phyloP scores from a whole-genome alignment of 2,797 vertebrate genomes.

The Sebastes cheni region DNA sequence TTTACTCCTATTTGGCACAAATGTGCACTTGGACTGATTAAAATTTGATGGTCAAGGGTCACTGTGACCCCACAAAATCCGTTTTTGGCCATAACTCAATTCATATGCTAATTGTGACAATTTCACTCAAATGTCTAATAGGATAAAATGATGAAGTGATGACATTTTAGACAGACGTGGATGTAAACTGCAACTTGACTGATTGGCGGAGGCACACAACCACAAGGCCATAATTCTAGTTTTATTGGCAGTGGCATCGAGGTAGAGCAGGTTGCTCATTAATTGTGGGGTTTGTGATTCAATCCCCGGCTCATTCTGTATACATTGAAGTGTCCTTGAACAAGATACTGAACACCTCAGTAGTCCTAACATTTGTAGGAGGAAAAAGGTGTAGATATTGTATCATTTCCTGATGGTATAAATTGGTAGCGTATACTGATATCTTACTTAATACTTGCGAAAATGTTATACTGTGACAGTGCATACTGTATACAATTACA shows the following conservation, averaged over 20 bases:
- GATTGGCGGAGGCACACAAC: background rate
- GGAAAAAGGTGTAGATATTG: background rate
- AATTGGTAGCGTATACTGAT: background rate
- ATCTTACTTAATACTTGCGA: background rate
- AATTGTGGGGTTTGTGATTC: background rate
- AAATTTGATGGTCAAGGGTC: background rate
- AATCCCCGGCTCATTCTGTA: background rate
- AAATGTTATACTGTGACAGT: no score
- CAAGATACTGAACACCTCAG: background rate
- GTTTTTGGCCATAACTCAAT: background rate
- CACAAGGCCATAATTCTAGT: background rate
- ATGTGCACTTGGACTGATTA: background rate
- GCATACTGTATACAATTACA: background rate
- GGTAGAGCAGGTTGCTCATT: background rate
- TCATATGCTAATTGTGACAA: background rate
- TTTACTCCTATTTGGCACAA: no score
- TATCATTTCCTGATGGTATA: background rate
- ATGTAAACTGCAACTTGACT: background rate
- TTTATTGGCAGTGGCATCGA: background rate
- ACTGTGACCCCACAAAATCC: background rate
- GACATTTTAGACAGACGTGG: background rate
- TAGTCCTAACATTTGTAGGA: background rate
- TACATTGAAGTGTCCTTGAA: background rate
- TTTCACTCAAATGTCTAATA: background rate
- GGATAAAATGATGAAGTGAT: background rate